Conservation (phyloP, 2,888 invertebrate species). For the Caenorhabditis afra region DNA sequence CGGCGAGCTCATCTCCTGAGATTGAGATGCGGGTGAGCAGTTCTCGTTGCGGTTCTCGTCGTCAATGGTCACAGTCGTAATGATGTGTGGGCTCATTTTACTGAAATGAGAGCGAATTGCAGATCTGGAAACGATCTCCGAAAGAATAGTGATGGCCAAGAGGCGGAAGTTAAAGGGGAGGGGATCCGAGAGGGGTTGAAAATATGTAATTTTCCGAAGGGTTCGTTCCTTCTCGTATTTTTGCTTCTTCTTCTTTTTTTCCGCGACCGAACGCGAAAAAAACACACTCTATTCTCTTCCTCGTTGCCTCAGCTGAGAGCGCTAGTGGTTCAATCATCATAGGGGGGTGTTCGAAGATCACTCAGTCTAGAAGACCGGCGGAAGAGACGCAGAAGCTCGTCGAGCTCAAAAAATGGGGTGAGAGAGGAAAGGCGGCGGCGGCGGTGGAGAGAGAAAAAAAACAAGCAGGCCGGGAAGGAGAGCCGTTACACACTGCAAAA, state of each 20-base stretch:
- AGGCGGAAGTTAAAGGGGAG: conserved; percentile 42
- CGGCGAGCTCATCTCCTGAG: conserved; percentile 46
- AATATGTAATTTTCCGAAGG: conserved; percentile 39
- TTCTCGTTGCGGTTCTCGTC: conserved; percentile 54
- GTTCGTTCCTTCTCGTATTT: conserved; percentile 10
- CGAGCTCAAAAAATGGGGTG: conserved; percentile 32
- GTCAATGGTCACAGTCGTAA: conserved; percentile 51
- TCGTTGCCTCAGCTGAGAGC: conserved; percentile 22
- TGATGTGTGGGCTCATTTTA: conserved; percentile 58
- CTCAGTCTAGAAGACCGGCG: conserved; percentile 13
- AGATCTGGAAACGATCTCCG: neutral
- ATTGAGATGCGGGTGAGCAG: conserved; percentile 42
- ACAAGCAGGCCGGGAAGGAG: neutral
- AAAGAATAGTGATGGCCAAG: neutral
- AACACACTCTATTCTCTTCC: conserved; percentile 35
- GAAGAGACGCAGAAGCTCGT: conserved; percentile 5
- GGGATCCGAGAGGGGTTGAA: conserved; percentile 3
- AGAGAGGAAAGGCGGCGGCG: neutral
- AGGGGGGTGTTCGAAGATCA: conserved; percentile 43
- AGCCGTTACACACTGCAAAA: conserved; percentile 4
- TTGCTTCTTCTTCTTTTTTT: conserved; percentile 3
- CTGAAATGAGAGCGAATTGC: conserved; percentile 34
- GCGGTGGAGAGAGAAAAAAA: no score
- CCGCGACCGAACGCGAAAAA: conserved; percentile 16
- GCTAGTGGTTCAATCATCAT: conserved; percentile 53